Evolutionary conservation across 2,113 vertebrate genomes (phyloP).

Genomic region (Chamaetylas fuelleborni): DNA sequence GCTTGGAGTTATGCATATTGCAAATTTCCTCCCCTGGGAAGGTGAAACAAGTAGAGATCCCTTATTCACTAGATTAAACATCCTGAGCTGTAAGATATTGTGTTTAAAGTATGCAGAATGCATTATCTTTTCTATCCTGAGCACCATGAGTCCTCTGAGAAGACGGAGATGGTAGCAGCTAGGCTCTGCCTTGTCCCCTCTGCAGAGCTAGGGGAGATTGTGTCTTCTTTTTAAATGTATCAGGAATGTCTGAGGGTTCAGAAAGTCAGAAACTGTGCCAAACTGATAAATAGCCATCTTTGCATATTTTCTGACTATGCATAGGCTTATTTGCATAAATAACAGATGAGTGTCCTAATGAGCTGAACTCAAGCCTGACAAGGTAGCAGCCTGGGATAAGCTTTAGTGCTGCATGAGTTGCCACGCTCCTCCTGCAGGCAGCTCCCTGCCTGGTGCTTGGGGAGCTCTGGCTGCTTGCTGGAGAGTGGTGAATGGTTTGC

Average conservation of each 20-base stretch:
- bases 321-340: constrained; percentile 21
- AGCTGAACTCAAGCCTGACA: not conserved
- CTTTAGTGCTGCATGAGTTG: not conserved
- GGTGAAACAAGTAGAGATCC: not conserved
- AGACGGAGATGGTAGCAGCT: accelerated
- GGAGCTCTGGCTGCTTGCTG: not conserved
- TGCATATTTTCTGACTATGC: constrained; percentile 17
- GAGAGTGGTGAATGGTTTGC: not conserved
- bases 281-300: constrained; percentile 7
- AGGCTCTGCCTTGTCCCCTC: not conserved
- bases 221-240: not conserved
- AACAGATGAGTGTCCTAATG: not conserved
- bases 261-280: not conserved
- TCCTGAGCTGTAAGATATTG: not conserved
- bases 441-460: not conserved
- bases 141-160: not conserved
- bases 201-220: not conserved
- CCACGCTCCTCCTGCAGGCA: not conserved
- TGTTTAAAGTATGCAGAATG: not conserved
- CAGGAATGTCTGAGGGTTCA: not conserved
- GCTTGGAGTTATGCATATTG: not conserved
- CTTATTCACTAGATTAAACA: not conserved
- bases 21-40: constrained; percentile 4
- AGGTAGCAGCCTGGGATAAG: constrained; percentile 5
- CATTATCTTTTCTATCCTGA: not conserved